phyloP scores from a whole-genome alignment of 2,113 vertebrate genomes.

The Rousettus leschenaultii region DNA sequence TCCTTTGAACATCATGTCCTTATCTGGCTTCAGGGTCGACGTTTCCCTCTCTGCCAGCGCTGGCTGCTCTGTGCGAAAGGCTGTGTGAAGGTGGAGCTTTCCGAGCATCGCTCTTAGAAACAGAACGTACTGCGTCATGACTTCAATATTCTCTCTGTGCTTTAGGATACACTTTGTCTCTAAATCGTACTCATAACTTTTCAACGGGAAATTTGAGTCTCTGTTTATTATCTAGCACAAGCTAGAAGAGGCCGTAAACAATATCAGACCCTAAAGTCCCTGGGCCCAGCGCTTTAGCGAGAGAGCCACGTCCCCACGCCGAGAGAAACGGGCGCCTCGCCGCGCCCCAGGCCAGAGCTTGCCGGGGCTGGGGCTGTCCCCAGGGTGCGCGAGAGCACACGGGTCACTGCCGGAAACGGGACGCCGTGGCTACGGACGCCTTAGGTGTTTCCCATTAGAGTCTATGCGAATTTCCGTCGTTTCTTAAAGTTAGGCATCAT shows the following conservation, averaged over 20 bases:
- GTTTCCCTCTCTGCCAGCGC: background rate
- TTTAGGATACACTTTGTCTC: background rate
- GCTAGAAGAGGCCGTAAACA: background rate
- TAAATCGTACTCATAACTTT: background rate
- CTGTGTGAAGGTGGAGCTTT: background rate
- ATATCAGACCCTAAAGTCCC: background rate
- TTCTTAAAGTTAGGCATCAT: background rate
- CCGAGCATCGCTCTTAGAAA: background rate
- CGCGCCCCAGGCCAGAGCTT: background rate
- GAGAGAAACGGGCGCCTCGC: background rate
- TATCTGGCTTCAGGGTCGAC: background rate
- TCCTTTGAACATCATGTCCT: background rate
- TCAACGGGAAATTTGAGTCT: background rate
- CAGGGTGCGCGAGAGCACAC: accelerated
- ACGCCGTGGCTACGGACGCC: accelerated
- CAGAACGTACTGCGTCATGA: background rate
- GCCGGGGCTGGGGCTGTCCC: accelerated
- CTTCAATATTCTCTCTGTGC: background rate
- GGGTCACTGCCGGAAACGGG: accelerated
- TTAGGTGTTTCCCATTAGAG: background rate
- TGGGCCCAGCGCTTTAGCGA: background rate
- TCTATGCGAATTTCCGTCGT: background rate
- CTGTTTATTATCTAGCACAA: slow-evolving; percentile 27
- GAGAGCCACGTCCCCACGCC: background rate
- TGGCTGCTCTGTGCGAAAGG: background rate